Evolutionary conservation across 2,888 invertebrate genomes (phyloP).

Genomic region (Seira sanloemensis): DNA sequence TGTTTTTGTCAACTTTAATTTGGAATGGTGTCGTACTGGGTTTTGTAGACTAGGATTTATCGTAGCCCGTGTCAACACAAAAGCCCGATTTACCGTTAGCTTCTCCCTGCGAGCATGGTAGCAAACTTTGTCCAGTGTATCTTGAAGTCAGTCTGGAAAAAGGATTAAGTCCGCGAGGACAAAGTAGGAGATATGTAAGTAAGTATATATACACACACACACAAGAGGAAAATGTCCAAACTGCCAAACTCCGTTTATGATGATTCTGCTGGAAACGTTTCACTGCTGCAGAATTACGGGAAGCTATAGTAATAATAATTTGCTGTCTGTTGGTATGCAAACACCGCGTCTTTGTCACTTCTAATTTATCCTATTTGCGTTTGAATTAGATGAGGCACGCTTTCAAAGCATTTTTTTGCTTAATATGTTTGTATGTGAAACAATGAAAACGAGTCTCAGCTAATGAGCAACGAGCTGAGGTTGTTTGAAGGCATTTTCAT

Average conservation of each 20-base stretch:
- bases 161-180: constrained; percentile 42
- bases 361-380: too few relatives aligned
- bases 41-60: constrained; percentile 60
- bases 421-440: too few relatives aligned
- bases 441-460: too few relatives aligned
- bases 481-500: too few relatives aligned
- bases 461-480: too few relatives aligned
- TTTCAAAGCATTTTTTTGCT: too few relatives aligned
- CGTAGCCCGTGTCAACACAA: constrained; percentile 37
- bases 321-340: too few relatives aligned
- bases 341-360: too few relatives aligned
- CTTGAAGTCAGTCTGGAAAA: constrained; percentile 17
- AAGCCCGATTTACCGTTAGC: constrained; percentile 37
- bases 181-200: constrained; percentile 9
- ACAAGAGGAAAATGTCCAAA: constrained; percentile 23
- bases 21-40: constrained; percentile 59
- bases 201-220: neutral
- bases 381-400: too few relatives aligned
- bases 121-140: constrained; percentile 4
- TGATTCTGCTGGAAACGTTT: too few relatives aligned
- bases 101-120: constrained; percentile 25
- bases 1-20: constrained; percentile 66
- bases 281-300: too few relatives aligned
- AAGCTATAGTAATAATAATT: too few relatives aligned
- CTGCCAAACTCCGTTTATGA: constrained; percentile 29